Base-by-base conservation (phyloP, 2,888 invertebrate genomes). In the Heliconius erato region DNA sequence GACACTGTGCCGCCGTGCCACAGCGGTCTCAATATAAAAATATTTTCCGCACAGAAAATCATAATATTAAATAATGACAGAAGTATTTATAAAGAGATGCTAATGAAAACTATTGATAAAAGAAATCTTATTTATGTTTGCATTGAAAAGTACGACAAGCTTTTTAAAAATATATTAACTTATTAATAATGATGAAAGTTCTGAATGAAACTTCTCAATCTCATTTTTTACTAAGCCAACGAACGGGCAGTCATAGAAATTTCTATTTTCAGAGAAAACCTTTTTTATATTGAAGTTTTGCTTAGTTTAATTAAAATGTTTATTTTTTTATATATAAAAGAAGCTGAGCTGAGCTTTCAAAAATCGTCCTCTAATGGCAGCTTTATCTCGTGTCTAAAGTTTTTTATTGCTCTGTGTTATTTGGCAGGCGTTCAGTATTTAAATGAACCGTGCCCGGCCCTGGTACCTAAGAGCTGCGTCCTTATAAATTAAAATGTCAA, bases 401-500 rank as follows among this genome's bases (percentile, higher is more conserved):
- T 79, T 82, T 82, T 82, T 79, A 79, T 74, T 68, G 69, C 59
- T 69, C 59, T 5, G n/a, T 72, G 28, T 74, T 79, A 82, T 79
- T 82, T 82, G 79, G 74, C 82, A 79, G 74, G 68, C 67, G 69
- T 69, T 74, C 69, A 69, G 59, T 82, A 71, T 79, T 82, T 54
- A 79, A 79, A 82, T 82, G 79, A 79, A 78, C 80, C 74, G 23
- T 59, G 59, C 59, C 59, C 59, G 59, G 59, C 59, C 59, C 40
- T 80, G 44, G 65, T 28, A 16, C 67, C 40, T 80, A 74, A 71
- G 63, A 78, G 69, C 72, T 72, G 49, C 78, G 65, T 78, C 63
- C 54, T 65, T 49, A 81, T 81, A 81, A 78, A 72, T 82, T 74
- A 74, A 82, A 79, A 82, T 74, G 68, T 76, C 79, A 79, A 82